Evolutionary conservation across 2,113 vertebrate species (phyloP).

Genomic region (Poeciliopsis turrubarensis): DNA sequence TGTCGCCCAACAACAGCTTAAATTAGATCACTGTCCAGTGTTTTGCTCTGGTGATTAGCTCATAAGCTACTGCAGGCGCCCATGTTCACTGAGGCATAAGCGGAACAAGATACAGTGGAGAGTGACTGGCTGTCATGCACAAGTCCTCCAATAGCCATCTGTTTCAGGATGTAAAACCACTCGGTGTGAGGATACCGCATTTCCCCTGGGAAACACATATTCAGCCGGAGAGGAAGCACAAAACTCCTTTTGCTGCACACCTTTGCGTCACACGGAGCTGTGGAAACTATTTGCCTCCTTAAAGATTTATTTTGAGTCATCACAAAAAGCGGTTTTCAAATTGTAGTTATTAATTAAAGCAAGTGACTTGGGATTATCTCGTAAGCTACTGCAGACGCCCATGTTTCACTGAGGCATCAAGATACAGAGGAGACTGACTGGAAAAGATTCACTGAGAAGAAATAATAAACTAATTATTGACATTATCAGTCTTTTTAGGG

Average conservation of each 20-base stretch:
- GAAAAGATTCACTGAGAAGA: no score
- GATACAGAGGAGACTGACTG: slow-evolving; percentile 53
- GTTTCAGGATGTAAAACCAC: slow-evolving; percentile 63
- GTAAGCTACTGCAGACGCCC: slow-evolving; percentile 58
- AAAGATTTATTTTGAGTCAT: neutral
- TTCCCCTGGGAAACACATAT: slow-evolving; percentile 43
- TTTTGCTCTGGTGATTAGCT: slow-evolving; percentile 73
- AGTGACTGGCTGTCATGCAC: slow-evolving; percentile 67
- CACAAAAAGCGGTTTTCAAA: neutral
- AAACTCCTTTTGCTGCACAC: slow-evolving; percentile 2
- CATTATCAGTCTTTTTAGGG: no score
- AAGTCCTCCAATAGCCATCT: slow-evolving; percentile 72
- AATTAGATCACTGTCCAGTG: slow-evolving; percentile 71
- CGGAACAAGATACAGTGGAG: slow-evolving; percentile 47
- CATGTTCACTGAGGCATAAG: slow-evolving; percentile 59
- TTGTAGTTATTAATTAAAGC: neutral
- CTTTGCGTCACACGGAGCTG: slow-evolving; percentile 8
- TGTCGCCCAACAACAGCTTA: slow-evolving; percentile 57
- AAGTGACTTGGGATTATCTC: slow-evolving; percentile 64
- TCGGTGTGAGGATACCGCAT: slow-evolving; percentile 34
- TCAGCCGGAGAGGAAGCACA: slow-evolving; percentile 26
- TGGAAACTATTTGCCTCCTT: neutral
- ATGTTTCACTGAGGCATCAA: slow-evolving; percentile 59
- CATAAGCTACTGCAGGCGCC: slow-evolving; percentile 61
- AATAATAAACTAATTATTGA: no score